A percentile compares a stretch with the other conserved stretches of the same genome.
These are phyloP conservation scores for Paratrypauchen microcephalus DNA, from an alignment of 2,797 vertebrate species.

Conservation along the genomic window DNA sequence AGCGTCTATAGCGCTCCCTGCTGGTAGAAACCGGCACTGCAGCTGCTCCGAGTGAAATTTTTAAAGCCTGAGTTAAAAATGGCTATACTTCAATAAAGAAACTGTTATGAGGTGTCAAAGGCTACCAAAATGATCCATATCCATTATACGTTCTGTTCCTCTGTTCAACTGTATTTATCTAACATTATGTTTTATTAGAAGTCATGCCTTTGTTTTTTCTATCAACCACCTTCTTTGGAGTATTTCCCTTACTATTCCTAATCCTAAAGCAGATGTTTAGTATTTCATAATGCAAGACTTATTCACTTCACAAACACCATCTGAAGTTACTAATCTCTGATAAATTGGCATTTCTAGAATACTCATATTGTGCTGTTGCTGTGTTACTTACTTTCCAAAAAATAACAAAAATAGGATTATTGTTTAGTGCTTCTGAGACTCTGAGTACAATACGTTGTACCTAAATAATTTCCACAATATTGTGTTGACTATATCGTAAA, in stretches of 20 bases:
- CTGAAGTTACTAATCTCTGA: constrained; percentile 48
- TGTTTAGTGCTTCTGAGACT: constrained; percentile 35
- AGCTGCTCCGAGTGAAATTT: constrained; percentile 55
- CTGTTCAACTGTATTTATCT: not conserved
- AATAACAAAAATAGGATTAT: constrained; percentile 42
- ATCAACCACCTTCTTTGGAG: constrained; percentile 42
- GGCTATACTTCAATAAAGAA: constrained; percentile 54
- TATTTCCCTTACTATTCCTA: constrained; percentile 19
- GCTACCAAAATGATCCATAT: constrained; percentile 31
- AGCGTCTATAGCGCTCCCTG: constrained; percentile 66
- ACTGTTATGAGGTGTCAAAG: constrained; percentile 53
- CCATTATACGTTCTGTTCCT: constrained; percentile 5
- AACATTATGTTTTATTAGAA: constrained; percentile 23
- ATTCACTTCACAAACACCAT: constrained; percentile 28
- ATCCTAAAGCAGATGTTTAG: constrained; percentile 12
- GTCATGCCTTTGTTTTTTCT: constrained; percentile 37
- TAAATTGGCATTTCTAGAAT: constrained; percentile 45
- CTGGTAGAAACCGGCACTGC: constrained; percentile 67
- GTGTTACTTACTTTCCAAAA: constrained; percentile 26
- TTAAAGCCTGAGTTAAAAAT: constrained; percentile 75
- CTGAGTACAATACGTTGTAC: constrained; percentile 36
- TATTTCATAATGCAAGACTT: not conserved
- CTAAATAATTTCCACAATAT: constrained; percentile 57
- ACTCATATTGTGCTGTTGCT: constrained; percentile 59
- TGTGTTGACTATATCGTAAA: constrained; percentile 70